A percentile compares a stretch with the other conserved stretches of the same genome.
These are phyloP conservation scores for Anthopleura xanthogrammica DNA, from an alignment of 92 coral and sea anemone genomes.

Conservation along the genomic window DNA sequence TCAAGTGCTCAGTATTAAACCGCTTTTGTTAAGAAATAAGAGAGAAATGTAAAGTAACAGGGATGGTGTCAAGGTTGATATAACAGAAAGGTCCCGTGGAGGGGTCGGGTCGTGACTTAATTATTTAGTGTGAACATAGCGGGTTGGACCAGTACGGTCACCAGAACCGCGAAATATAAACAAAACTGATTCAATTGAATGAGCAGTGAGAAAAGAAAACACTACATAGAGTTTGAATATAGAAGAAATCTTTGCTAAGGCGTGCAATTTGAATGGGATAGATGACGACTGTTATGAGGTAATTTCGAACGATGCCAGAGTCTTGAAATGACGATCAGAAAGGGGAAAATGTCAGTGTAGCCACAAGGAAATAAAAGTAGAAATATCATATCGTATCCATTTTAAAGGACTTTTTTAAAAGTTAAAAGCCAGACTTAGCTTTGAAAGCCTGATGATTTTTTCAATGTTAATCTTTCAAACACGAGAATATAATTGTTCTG, in stretches of 20 bases:
- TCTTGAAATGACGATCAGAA: background rate
- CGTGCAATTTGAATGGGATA: too few species aligned
- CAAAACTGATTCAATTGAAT: background rate
- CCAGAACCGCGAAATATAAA: background rate
- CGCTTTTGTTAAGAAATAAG: background rate
- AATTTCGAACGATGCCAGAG: background rate
- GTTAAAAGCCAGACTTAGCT: too few species aligned
- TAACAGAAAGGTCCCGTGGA: background rate
- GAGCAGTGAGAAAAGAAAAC: background rate
- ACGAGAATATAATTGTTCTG: too few species aligned
- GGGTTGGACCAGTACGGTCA: slow-evolving; percentile 7
- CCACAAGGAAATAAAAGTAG: too few species aligned
- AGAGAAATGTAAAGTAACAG: background rate
- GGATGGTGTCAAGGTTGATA: background rate
- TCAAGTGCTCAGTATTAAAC: too few species aligned
- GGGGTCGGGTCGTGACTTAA: background rate
- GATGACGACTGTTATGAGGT: too few species aligned
- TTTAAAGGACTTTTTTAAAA: too few species aligned
- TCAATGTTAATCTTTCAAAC: too few species aligned
- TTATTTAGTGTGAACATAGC: background rate
- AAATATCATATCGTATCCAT: too few species aligned
- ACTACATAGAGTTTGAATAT: background rate
- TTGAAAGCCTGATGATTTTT: too few species aligned
- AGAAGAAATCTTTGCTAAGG: background rate
- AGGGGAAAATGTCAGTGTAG: background rate